Base-by-base conservation (phyloP, 2,113 vertebrate species). In the Micronycteris hirsuta region DNA sequence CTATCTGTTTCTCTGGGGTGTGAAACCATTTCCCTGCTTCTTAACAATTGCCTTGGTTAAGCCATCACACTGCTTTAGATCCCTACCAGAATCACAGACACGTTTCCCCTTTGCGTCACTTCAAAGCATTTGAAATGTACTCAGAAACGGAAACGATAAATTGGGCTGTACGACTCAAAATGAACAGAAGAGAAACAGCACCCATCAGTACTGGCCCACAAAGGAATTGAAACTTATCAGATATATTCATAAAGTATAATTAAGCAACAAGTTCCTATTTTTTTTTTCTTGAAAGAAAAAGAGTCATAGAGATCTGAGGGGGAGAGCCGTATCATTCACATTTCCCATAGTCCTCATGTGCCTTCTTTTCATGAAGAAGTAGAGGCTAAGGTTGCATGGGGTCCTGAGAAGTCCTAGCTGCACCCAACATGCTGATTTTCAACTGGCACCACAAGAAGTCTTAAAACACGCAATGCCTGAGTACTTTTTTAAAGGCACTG, bases 21-120 rank as follows among this genome's bases (percentile, higher is more conserved):
- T 93, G 74, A 95, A 63, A 83, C 41, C 13, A 94, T 91, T 61
- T 86, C 68, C 86, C 74, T 93, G 31, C 74, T 94, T 95, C 76
- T 93, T 71, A 76, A 94, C 49, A 67, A 56, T 54, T 93, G 22
- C n/a, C 56, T 86, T 91, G 45, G 65, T 45, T 91, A 83, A 93
- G 33, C 7, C 16, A 89, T 68, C 47, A 26, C 15, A 49, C 14
- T 83, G 84, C 83, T 77, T 93, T 74, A 93, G 70, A 92, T 92
- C 33, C 91, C 73, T 68, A 6, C 73, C 80, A 90, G 89, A 96
- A 94, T 65, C 83, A 86, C 14, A 82, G 73, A 83, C 1, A 81
- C 76, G 41, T 43, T 31, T 4, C 49, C 13, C 1, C 13, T 89
- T 87, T 83, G 28, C 94, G 45, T 86, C 47, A 71, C 58, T 95